phyloP scores from a whole-genome alignment of 2,888 invertebrate species.

The Clitarchus hookeri region DNA sequence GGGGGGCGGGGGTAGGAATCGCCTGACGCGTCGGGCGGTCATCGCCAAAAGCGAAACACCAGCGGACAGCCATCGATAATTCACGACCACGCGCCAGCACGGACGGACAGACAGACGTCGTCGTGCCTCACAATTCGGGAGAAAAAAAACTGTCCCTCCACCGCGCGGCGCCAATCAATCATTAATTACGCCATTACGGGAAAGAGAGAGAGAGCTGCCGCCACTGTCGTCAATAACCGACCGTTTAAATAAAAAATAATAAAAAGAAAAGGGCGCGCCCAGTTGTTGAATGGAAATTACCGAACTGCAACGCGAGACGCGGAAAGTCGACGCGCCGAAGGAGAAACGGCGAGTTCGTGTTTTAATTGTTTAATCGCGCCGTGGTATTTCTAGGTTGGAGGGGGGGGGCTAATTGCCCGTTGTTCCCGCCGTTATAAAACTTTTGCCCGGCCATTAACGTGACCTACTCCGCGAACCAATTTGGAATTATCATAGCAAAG shows the following conservation, averaged over 20 bases:
- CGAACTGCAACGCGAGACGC: not conserved
- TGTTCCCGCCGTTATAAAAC: not conserved
- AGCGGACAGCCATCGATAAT: not conserved
- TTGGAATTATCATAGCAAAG: not conserved
- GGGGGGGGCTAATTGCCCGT: not conserved
- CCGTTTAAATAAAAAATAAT: not conserved
- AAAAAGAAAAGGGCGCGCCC: not conserved
- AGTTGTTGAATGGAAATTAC: not conserved
- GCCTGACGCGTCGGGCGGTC: not conserved
- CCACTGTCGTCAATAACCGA: not conserved
- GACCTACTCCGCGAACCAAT: too few relatives aligned
- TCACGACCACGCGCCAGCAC: not conserved
- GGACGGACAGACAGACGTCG: too few relatives aligned
- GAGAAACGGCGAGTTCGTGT: too few relatives aligned
- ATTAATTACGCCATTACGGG: not conserved
- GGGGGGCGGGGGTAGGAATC: too few relatives aligned
- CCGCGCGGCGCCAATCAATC: not conserved
- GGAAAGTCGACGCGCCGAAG: too few relatives aligned
- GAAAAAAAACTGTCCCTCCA: not conserved
- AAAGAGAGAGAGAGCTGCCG: not conserved
- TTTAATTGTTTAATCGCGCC: not conserved
- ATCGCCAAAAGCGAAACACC: not conserved
- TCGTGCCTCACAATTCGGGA: not conserved
- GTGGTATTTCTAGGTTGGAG: not conserved
- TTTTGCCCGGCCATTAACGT: too few relatives aligned